Conservation (phyloP, 2,113 vertebrate species). For the Oriolus oriolus region DNA sequence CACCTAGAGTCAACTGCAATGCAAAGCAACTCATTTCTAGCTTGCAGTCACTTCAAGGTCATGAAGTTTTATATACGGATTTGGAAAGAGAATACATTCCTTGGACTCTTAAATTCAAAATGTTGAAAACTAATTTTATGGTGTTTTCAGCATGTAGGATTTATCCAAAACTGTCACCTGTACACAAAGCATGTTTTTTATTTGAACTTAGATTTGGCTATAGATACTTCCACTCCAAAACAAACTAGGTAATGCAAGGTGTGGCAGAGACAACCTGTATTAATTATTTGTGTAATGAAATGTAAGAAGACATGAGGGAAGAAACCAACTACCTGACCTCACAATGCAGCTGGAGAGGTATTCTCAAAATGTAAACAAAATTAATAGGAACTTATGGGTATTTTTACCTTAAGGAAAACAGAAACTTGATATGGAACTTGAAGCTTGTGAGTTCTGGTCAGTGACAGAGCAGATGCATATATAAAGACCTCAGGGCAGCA, state of each 20-base stretch:
- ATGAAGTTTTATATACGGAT: constrained; percentile 37
- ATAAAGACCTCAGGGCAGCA: not conserved
- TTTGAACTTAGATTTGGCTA: not conserved
- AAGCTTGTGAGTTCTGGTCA: not conserved
- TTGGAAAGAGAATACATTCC: constrained; percentile 16
- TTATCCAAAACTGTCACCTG: not conserved
- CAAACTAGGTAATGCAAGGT: not conserved
- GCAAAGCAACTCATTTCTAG: constrained; percentile 25
- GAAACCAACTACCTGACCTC: not conserved
- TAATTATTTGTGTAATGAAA: not conserved
- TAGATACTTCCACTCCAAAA: not conserved
- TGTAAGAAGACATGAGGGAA: not conserved
- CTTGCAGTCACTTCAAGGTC: constrained; percentile 18
- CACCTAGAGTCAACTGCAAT: not conserved
- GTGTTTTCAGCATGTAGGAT: not conserved
- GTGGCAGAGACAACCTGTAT: not conserved
- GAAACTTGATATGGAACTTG: not conserved
- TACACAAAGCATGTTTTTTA: not conserved
- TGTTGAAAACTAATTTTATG: not conserved
- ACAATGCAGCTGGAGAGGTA: not conserved
- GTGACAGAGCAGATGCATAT: not conserved
- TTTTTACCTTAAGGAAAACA: not conserved
- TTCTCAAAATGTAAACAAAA: not conserved
- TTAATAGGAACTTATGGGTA: not conserved
- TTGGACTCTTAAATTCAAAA: not conserved